Evolutionary conservation across 2,888 invertebrate genomes (phyloP).

Genomic region (Antitype chi): DNA sequence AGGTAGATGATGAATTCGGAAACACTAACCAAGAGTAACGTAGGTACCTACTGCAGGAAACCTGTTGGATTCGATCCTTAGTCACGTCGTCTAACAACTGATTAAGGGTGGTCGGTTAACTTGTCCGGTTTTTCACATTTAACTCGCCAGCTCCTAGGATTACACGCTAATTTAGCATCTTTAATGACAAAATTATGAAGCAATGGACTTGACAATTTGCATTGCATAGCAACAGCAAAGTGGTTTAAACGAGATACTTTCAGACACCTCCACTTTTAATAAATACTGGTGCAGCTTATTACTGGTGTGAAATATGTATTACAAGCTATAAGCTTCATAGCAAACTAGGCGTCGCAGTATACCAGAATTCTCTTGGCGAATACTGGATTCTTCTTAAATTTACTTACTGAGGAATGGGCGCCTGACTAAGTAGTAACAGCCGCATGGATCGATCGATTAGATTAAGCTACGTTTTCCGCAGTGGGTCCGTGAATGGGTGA

Average conservation of each 20-base stretch:
- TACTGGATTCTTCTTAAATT: not conserved
- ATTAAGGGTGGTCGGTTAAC: not conserved
- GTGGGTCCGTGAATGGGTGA: too few species aligned
- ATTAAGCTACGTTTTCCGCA: too few species aligned
- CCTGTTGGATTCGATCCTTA: not conserved
- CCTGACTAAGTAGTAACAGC: too few species aligned
- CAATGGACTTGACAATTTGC: constrained; percentile 28
- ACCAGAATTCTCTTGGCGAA: not conserved
- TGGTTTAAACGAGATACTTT: not conserved
- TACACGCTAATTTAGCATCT: constrained; percentile 27
- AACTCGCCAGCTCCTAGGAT: constrained; percentile 5
- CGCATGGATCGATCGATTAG: too few species aligned
- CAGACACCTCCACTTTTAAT: constrained; percentile 1
- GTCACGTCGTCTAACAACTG: not conserved
- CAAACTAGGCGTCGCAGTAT: not conserved
- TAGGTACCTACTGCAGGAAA: not conserved
- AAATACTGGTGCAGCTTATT: constrained; percentile 9
- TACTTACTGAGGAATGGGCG: too few species aligned
- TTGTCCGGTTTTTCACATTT: not conserved
- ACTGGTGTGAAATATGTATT: not conserved
- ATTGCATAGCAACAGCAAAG: not conserved
- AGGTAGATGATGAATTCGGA: not conserved
- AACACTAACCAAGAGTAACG: too few species aligned
- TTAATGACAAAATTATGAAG: constrained; percentile 33
- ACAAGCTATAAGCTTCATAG: not conserved